phyloP scores from a whole-genome alignment of 1,140 invertebrate species.

The Heliconius himera region DNA sequence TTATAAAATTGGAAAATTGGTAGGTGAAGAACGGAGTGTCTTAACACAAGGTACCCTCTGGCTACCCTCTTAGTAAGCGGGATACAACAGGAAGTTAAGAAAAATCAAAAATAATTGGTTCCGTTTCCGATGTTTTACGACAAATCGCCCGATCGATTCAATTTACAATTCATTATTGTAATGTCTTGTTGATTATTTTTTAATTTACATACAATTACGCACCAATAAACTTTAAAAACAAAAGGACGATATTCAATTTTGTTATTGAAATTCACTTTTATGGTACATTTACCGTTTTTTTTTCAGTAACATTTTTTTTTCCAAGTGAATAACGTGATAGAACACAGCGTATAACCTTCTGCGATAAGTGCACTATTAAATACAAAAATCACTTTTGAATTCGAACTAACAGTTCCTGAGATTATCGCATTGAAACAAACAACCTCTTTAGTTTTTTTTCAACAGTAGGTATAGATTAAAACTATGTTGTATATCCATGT shows the following conservation, averaged over 20 bases:
- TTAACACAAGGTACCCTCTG: not conserved
- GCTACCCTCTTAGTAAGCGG: not conserved
- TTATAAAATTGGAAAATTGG: too few relatives aligned
- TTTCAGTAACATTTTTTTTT: too few relatives aligned
- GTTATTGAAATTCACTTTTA: not conserved
- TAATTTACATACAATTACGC: not conserved
- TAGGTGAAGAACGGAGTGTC: not conserved
- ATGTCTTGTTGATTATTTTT: not conserved
- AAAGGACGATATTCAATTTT: not conserved
- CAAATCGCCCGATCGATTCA: conserved; percentile 31
- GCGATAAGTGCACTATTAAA: too few relatives aligned
- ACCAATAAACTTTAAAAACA: not conserved
- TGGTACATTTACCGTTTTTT: too few relatives aligned
- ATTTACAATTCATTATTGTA: conserved; percentile 27
- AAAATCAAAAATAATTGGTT: conserved; percentile 12
- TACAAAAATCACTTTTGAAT: too few relatives aligned
- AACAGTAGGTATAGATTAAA: not conserved
- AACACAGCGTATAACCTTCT: too few relatives aligned
- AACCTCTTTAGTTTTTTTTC: not conserved
- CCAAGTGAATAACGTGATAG: too few relatives aligned
- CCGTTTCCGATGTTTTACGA: conserved; percentile 27
- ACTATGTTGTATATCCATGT: not conserved
- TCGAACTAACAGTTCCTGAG: too few relatives aligned
- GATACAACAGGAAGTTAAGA: not conserved
- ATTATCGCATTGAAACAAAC: too few relatives aligned